Evolutionary conservation across 1,140 invertebrate species (phyloP), one percentile per base, ranked within the genome.

Genomic region (Antheraea mylitta): DNA sequence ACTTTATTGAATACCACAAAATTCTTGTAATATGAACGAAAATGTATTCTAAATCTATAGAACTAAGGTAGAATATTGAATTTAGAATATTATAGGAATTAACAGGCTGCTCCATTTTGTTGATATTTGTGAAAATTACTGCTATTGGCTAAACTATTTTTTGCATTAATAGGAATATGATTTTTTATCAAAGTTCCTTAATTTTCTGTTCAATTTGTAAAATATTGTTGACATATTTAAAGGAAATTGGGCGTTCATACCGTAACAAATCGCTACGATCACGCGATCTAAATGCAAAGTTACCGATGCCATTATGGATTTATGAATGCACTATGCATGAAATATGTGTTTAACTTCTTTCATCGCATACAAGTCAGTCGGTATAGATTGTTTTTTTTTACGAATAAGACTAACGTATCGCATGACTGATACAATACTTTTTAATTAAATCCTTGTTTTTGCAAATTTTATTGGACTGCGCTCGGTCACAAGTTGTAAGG

Each of bases 21-120:
- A 36, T 36, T 2, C 0, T 11, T 3, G 36, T 37, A 61, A 64
- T n/a, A 30, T 37, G 42, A 59, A 66, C 37, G 58, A 63, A 18
- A 61, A 62, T n/a, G 16, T 36, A 64, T 22, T 37, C 38, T 73
- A 65, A 38, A 7, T 3, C 7, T 7, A 18, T 60, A 0, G 9
- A 0, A 0, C 0, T 70, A 73, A 68, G 37, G 62, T 18, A 38
- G 36, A 74, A 69, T 19, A 59, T 73, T 16, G 42, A 18, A 36
- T 66, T 36, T 18, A 19, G 7, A 53, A 53, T 53, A 16, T 60
- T 16, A 18, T 3, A 66, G 13, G 58, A 59, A 64, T 60, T 66
- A 74, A 77, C 70, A 74, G 70, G 72, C 18, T 71, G 76, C 58
- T 76, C 67, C 58, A 69, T n/a, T 73, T 74, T 73, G 37, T 64